These are phyloP conservation scores for Cristatella mucedo DNA, from an alignment of 2,888 invertebrate genomes.

Conservation along the genomic window DNA sequence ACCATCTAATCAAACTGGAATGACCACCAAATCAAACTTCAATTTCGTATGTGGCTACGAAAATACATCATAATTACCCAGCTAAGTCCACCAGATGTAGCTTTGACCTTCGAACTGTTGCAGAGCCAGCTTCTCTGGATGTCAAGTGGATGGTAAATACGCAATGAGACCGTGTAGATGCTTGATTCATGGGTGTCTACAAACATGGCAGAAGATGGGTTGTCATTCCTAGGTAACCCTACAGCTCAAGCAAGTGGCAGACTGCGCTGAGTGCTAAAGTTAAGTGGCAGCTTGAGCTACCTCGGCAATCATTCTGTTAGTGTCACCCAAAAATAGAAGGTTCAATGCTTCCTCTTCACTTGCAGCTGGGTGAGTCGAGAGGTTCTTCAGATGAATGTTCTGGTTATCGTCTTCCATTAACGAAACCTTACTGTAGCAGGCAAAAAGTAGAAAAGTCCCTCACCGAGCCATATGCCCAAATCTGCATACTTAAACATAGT, in stretches of 20 bases:
- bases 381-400: conserved; percentile 38
- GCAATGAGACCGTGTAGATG: conserved; percentile 39
- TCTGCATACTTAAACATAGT: no score
- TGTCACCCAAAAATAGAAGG: conserved; percentile 37
- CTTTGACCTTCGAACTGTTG: conserved; percentile 34
- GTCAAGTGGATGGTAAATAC: conserved; percentile 38
- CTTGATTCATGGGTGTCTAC: conserved; percentile 40
- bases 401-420: conserved; percentile 37
- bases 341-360: conserved; percentile 38
- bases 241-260: no score
- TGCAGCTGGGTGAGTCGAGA: conserved; percentile 31
- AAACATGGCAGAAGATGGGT: no score
- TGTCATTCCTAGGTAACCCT: no score
- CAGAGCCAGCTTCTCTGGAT: conserved; percentile 30
- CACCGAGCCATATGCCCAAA: no score
- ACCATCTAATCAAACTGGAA: background rate
- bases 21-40: background rate
- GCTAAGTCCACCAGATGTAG: conserved; percentile 39
- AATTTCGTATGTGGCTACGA: background rate
- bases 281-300: no score
- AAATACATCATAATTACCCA: conserved; percentile 22
- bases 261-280: no score
- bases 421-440: conserved; percentile 35
- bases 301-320: conserved; percentile 40
- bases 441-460: no score